These are phyloP conservation scores for Acanthurus lineatus DNA, from an alignment of 2,797 vertebrate genomes.

Conservation along the genomic window DNA sequence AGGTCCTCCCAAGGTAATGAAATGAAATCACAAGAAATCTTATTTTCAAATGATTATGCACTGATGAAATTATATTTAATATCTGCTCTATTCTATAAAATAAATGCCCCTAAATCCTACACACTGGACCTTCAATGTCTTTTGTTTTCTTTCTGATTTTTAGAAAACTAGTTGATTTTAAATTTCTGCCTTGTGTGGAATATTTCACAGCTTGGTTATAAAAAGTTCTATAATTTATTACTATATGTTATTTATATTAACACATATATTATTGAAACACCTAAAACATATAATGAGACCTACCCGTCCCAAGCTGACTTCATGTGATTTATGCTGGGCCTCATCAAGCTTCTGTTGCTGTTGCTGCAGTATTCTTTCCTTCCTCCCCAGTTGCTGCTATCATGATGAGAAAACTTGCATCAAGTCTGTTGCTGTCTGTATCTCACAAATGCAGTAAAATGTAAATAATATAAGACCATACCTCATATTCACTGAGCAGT, in stretches of 20 bases:
- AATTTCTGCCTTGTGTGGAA: slow-evolving; percentile 8
- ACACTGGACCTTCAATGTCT: too few species aligned
- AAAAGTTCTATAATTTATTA: background rate
- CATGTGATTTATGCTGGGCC: slow-evolving; percentile 88
- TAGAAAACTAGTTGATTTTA: background rate
- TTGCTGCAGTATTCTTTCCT: slow-evolving; percentile 93
- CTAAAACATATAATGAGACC: slow-evolving; percentile 12
- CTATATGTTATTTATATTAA: background rate
- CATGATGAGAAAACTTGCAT: slow-evolving; percentile 45
- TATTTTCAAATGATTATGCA: too few species aligned
- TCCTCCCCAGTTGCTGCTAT: slow-evolving; percentile 91
- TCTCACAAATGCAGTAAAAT: slow-evolving; percentile 9
- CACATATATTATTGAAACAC: background rate
- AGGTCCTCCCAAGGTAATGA: too few species aligned
- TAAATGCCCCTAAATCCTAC: too few species aligned
- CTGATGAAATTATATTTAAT: too few species aligned
- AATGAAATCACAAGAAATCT: too few species aligned
- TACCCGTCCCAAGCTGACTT: slow-evolving; percentile 91
- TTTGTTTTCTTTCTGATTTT: background rate
- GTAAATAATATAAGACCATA: slow-evolving; percentile 61
- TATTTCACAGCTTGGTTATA: background rate
- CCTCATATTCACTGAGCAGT: slow-evolving; percentile 93
- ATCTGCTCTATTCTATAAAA: too few species aligned
- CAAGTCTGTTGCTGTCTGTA: slow-evolving; percentile 7
- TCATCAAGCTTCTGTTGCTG: slow-evolving; percentile 93